These are phyloP conservation scores for Trichosurus vulpecula DNA, from an alignment of 2,797 vertebrate genomes.

Conservation along the genomic window DNA sequence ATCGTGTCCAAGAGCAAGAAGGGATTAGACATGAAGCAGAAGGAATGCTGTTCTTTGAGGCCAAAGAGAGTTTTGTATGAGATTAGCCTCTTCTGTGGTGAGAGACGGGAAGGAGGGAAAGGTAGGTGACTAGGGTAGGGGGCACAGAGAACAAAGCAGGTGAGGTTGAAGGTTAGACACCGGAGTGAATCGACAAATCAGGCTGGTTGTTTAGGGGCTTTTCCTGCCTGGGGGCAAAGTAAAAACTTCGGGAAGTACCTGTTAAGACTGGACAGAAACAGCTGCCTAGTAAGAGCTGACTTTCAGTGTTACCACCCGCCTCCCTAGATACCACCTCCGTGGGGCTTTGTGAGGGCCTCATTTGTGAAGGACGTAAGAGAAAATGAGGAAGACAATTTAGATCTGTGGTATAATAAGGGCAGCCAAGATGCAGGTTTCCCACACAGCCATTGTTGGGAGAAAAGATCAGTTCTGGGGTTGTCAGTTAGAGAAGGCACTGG, in stretches of 20 bases:
- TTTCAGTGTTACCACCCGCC: not conserved
- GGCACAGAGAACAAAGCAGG: constrained; percentile 50
- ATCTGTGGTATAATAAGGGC: not conserved
- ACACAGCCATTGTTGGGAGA: constrained; percentile 35
- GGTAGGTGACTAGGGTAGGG: constrained; percentile 30
- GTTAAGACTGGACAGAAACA: not conserved
- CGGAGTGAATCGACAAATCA: constrained; percentile 39
- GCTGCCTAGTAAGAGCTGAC: not conserved
- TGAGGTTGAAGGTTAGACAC: constrained; percentile 22
- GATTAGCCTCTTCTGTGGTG: not conserved
- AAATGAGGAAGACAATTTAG: constrained; percentile 5
- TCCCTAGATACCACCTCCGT: constrained; percentile 33
- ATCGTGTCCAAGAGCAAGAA: constrained; percentile 45
- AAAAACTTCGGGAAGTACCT: constrained; percentile 14
- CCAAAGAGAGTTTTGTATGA: constrained; percentile 24
- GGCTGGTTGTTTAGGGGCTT: constrained; percentile 10
- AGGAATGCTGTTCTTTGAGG: constrained; percentile 47
- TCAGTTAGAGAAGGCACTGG: constrained; percentile 33
- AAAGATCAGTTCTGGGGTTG: constrained; percentile 29
- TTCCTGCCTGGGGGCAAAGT: constrained; percentile 23
- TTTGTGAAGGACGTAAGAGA: constrained; percentile 34
- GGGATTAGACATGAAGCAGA: constrained; percentile 36
- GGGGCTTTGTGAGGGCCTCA: constrained; percentile 4
- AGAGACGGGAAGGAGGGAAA: constrained; percentile 35
- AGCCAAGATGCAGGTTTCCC: not conserved